These are phyloP conservation scores for Enteromius anoplus DNA, from an alignment of 2,797 vertebrate species.

Conservation along the genomic window DNA sequence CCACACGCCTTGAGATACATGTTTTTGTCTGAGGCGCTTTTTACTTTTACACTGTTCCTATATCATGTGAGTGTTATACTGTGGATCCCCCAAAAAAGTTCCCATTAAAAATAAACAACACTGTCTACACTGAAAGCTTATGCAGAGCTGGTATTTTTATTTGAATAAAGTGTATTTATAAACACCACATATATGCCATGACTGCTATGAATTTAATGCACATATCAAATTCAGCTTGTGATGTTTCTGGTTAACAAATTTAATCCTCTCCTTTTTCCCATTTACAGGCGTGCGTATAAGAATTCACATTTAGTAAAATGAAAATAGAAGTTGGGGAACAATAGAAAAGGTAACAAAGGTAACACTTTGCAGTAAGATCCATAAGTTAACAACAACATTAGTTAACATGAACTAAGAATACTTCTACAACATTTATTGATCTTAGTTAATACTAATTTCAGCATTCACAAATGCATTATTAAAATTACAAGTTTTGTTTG, in stretches of 20 bases:
- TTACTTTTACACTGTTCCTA: constrained; percentile 4
- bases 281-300: neutral
- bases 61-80: neutral
- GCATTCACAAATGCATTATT: too few species aligned
- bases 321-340: neutral
- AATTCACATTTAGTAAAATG: neutral
- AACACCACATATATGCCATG: neutral
- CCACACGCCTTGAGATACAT: constrained; percentile 5
- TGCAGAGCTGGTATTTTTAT: neutral
- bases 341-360: neutral
- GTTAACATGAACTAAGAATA: too few species aligned
- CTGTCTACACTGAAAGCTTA: neutral
- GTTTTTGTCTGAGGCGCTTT: neutral
- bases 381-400: too few species aligned
- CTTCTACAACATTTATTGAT: too few species aligned
- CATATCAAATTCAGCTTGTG: neutral
- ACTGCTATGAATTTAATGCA: neutral
- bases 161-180: neutral
- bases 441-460: too few species aligned
- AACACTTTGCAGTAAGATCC: too few species aligned
- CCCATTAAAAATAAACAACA: neutral
- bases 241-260: neutral
- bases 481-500: too few species aligned
- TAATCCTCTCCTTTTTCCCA: neutral
- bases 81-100: neutral